Percentiles rank a stretch among this genome's conserved stretches.
Evolutionary conservation across 2,113 vertebrate genomes (phyloP).

Genomic region (Sylvilagus bachmani): DNA sequence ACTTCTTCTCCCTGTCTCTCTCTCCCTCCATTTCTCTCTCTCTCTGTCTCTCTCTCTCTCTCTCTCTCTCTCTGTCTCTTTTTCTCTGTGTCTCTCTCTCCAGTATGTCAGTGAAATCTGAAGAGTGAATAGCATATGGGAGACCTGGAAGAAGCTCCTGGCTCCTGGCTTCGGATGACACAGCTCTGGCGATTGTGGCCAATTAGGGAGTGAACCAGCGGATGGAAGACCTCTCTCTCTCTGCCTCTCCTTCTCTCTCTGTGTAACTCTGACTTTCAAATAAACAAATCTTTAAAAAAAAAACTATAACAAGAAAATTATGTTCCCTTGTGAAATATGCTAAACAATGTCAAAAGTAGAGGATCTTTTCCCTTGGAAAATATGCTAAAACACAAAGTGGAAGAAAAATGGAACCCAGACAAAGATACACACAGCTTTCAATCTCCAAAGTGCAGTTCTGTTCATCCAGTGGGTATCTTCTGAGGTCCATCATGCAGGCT

Average conservation of each 20-base stretch:
- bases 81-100: background rate
- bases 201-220: too few species aligned
- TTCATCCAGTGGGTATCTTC: constrained; percentile 96
- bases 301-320: background rate
- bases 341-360: background rate
- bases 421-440: constrained; percentile 96
- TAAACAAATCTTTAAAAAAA: background rate
- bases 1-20: background rate
- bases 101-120: background rate
- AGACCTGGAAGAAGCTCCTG: too few species aligned
- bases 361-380: too few species aligned
- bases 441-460: constrained; percentile 99
- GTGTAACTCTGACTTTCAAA: too few species aligned
- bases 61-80: background rate
- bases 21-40: background rate
- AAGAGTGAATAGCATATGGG: background rate
- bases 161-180: too few species aligned
- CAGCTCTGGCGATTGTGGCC: too few species aligned
- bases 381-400: background rate
- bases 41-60: background rate
- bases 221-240: too few species aligned
- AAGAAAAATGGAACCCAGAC: background rate
- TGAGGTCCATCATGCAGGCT: constrained; percentile 99
- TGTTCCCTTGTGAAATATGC: background rate
- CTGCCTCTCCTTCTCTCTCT: too few species aligned